A percentile compares a stretch with the other conserved stretches of the same genome.
These are phyloP conservation scores for Lithobates sylvaticus DNA, from an alignment of 2,797 vertebrate genomes.

Conservation along the genomic window DNA sequence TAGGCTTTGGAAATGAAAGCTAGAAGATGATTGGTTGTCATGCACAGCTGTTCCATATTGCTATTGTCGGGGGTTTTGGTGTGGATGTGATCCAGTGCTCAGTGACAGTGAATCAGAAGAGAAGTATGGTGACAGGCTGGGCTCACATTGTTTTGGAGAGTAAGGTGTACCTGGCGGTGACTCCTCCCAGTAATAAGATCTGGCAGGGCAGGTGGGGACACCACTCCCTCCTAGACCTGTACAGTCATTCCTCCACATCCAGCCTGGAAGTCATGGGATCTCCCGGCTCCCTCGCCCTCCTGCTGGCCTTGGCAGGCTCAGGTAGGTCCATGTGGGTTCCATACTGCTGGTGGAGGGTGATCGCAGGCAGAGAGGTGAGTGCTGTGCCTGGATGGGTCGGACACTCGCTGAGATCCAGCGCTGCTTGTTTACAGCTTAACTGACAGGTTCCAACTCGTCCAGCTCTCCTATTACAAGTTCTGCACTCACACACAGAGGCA, in stretches of 20 bases:
- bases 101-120: background rate
- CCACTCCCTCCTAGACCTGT: conserved; percentile 30
- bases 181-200: conserved; percentile 50
- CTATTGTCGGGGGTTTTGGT: too few relatives aligned
- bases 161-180: background rate
- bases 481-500: too few relatives aligned
- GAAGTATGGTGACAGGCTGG: background rate
- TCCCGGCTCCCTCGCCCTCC: background rate
- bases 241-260: conserved; percentile 31
- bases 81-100: too few relatives aligned
- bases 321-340: conserved; percentile 19
- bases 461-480: too few relatives aligned
- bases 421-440: background rate
- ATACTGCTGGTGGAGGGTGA: background rate
- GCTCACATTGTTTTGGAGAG: background rate
- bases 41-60: too few relatives aligned
- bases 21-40: too few relatives aligned
- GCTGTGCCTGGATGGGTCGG: background rate
- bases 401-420: background rate
- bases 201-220: conserved; percentile 21
- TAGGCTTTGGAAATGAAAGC: too few relatives aligned
- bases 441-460: background rate
- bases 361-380: background rate
- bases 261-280: conserved; percentile 30
- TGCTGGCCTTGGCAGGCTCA: conserved; percentile 6